Evolutionary conservation across 2,113 vertebrate genomes (phyloP).

Genomic region (Sisor rabdophorus): DNA sequence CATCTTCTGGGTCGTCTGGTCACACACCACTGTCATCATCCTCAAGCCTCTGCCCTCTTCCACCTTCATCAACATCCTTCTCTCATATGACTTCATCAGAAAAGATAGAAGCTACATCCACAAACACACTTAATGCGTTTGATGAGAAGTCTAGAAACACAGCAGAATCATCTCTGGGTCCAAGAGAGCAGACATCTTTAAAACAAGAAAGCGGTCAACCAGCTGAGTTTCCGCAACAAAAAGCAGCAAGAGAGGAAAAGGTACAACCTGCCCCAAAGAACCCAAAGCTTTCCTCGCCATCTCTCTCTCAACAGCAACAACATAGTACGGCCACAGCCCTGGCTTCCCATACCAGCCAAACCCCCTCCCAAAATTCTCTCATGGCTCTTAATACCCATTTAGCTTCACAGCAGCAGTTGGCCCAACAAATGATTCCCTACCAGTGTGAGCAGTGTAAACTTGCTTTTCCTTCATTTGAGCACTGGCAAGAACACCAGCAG

Average conservation of each 20-base stretch:
- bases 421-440: slow-evolving; percentile 93
- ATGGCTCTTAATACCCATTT: slow-evolving; percentile 85
- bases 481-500: slow-evolving; percentile 99
- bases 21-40: slow-evolving; percentile 93
- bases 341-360: slow-evolving; percentile 84
- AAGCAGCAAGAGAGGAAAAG: slow-evolving; percentile 80
- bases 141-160: slow-evolving; percentile 94
- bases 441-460: slow-evolving; percentile 99
- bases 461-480: slow-evolving; percentile 94
- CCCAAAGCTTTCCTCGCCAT: slow-evolving; percentile 79
- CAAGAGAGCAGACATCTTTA: slow-evolving; percentile 83
- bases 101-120: slow-evolving; percentile 80
- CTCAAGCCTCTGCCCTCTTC: slow-evolving; percentile 82
- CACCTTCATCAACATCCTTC: slow-evolving; percentile 75
- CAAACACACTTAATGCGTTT: slow-evolving; percentile 72
- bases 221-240: slow-evolving; percentile 71
- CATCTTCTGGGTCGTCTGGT: slow-evolving; percentile 93
- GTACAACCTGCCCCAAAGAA: slow-evolving; percentile 73
- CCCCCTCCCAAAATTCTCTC: slow-evolving; percentile 84
- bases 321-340: slow-evolving; percentile 77
- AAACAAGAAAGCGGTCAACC: slow-evolving; percentile 85
- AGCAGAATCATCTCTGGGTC: slow-evolving; percentile 78
- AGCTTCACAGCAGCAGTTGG: slow-evolving; percentile 82
- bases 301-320: slow-evolving; percentile 80
- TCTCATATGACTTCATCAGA: slow-evolving; percentile 78